Evolutionary conservation across 2,113 vertebrate genomes (phyloP), one percentile per base, ranked within the genome.

Genomic region (Callithrix jacchus): DNA sequence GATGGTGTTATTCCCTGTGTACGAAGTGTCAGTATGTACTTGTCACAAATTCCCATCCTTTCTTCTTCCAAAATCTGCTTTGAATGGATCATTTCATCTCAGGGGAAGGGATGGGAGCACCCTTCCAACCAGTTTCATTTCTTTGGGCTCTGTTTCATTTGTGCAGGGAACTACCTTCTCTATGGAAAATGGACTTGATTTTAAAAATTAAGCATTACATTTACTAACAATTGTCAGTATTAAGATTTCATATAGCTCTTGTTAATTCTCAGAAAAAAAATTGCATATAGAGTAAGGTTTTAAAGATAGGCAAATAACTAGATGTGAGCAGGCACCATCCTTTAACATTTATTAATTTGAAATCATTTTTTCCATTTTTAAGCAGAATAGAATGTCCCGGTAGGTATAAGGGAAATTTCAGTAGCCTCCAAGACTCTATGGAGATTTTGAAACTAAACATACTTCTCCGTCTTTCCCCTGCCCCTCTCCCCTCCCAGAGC

Each of bases 331-430:
- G 23, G 21, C 8, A 91, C 32, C 18, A 35, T 82, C 18, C 54
- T 96, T 68, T 81, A 79, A 81, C 37, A 82, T 91, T 68, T 87
- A 66, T 93, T 89, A 89, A 80, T 85, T 96, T 77, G 90, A 87
- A 88, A 73, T 47, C 2, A 30, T 66, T 93, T 95, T 94, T 94
- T 87, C n/a, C 35, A 64, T 92, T 79, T 93, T 92, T 87, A 89
- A 91, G 35, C 73, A 61, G 79, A 89, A 25, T 71, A 58, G 80
- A 86, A 73, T 16, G 11, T 80, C 74, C 20, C 30, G 71, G 42
- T 61, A 45, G 32, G 32, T 47, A 49, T 92, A 68, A 83, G 54
- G 42, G 21, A 83, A 73, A 88, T 74, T 94, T 49, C n/a, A 71
- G 1, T 87, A 87, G 76, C 16, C 20, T 84, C 37, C 58, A 13